These are phyloP conservation scores for Podarcis lilfordi DNA, from an alignment of 2,797 vertebrate genomes.

Conservation along the genomic window DNA sequence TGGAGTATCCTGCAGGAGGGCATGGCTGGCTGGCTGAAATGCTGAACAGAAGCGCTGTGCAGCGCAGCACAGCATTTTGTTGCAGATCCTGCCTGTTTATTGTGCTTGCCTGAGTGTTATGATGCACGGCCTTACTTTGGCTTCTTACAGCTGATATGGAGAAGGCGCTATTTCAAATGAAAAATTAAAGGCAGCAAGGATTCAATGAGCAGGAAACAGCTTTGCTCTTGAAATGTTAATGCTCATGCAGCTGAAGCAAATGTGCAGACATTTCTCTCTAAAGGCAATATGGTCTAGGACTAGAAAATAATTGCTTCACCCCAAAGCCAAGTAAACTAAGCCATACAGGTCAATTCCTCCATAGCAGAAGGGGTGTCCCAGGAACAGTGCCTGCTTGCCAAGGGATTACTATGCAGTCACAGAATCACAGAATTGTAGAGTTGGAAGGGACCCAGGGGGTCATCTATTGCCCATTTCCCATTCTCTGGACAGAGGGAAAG, in stretches of 20 bases:
- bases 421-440: too few species aligned
- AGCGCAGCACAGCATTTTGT: too few species aligned
- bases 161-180: conserved; percentile 17
- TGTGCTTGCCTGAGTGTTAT: neutral
- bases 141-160: conserved; percentile 27
- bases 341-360: neutral
- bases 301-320: neutral
- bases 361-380: too few species aligned
- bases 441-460: too few species aligned
- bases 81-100: too few species aligned
- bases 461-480: neutral
- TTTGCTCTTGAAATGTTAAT: neutral
- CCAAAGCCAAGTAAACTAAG: neutral
- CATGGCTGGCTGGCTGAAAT: too few species aligned
- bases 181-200: conserved; percentile 8
- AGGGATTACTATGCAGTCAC: neutral
- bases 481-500: neutral
- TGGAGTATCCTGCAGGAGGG: too few species aligned
- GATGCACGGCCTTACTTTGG: conserved; percentile 15
- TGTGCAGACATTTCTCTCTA: neutral
- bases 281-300: neutral
- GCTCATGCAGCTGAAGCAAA: neutral
- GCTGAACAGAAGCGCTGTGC: too few species aligned
- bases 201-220: neutral
- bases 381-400: neutral